Conservation (phyloP, 2,797 vertebrate genomes). For the Pseudocheirus occidentalis region DNA sequence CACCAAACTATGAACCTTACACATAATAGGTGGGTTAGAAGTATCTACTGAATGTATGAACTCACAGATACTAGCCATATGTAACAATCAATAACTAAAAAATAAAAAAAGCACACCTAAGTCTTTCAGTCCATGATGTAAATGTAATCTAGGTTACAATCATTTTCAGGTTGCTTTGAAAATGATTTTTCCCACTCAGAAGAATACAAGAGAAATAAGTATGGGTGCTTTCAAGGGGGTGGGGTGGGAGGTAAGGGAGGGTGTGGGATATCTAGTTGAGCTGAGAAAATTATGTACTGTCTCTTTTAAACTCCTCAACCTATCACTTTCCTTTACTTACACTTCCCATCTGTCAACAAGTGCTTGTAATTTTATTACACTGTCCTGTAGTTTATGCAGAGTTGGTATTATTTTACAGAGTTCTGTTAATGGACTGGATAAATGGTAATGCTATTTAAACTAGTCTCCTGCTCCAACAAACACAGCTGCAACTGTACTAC, state of each 20-base stretch:
- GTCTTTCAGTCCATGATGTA: slow-evolving; percentile 19
- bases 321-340: slow-evolving; percentile 82
- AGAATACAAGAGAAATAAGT: slow-evolving; percentile 45
- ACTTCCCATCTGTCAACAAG: slow-evolving; percentile 87
- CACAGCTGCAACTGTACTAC: slow-evolving; percentile 89
- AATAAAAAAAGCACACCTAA: not conserved
- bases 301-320: slow-evolving; percentile 82
- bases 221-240: not conserved
- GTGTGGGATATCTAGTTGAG: slow-evolving; percentile 16
- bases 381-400: slow-evolving; percentile 86
- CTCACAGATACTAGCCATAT: not conserved
- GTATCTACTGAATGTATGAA: not conserved
- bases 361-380: slow-evolving; percentile 87
- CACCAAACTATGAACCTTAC: not conserved
- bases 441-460: slow-evolving; percentile 90
- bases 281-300: slow-evolving; percentile 74
- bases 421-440: slow-evolving; percentile 91
- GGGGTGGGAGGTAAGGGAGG: slow-evolving; percentile 41
- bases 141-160: slow-evolving; percentile 23
- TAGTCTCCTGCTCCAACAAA: slow-evolving; percentile 87
- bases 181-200: slow-evolving; percentile 20
- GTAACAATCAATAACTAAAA: not conserved
- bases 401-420: slow-evolving; percentile 90
- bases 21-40: not conserved
- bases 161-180: slow-evolving; percentile 61